Conservation (phyloP, 2,113 vertebrate genomes). For the Coptodon bakossiorum region DNA sequence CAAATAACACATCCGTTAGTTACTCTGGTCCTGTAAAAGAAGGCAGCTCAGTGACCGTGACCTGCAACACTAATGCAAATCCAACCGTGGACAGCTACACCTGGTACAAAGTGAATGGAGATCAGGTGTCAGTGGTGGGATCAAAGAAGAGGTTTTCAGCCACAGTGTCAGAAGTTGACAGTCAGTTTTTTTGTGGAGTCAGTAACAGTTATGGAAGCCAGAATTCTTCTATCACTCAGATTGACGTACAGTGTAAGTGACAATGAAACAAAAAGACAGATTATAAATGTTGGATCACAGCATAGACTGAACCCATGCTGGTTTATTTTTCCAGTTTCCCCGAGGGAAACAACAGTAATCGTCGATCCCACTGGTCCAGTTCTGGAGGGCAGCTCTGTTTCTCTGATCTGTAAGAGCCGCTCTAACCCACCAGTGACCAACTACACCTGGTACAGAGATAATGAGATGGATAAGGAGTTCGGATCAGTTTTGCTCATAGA, state of each 20-base stretch:
- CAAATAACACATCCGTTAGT: constrained; percentile 47
- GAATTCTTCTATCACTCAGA: constrained; percentile 38
- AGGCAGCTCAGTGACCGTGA: constrained; percentile 46
- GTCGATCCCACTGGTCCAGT: constrained; percentile 8
- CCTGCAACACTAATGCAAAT: constrained; percentile 51
- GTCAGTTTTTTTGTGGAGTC: constrained; percentile 39
- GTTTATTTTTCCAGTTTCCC: constrained; percentile 41
- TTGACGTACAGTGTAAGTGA: constrained; percentile 55
- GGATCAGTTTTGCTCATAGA: not conserved
- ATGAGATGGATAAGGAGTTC: not conserved
- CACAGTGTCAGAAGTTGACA: constrained; percentile 4
- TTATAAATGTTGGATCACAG: not conserved
- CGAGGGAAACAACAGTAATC: constrained; percentile 42
- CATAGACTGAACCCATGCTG: not conserved
- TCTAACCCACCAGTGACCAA: constrained; percentile 57
- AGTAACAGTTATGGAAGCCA: constrained; percentile 41
- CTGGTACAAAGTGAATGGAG: constrained; percentile 57
- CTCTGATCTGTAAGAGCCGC: constrained; percentile 51
- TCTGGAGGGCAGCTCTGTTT: constrained; percentile 43
- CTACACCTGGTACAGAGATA: constrained; percentile 64
- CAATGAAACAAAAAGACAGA: not conserved
- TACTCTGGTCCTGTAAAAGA: constrained; percentile 23
- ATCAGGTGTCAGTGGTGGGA: not conserved
- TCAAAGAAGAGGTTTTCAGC: not conserved
- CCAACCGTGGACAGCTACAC: constrained; percentile 50